These are phyloP conservation scores for Eurypyga helias DNA, from an alignment of 2,113 vertebrate genomes.

Conservation along the genomic window DNA sequence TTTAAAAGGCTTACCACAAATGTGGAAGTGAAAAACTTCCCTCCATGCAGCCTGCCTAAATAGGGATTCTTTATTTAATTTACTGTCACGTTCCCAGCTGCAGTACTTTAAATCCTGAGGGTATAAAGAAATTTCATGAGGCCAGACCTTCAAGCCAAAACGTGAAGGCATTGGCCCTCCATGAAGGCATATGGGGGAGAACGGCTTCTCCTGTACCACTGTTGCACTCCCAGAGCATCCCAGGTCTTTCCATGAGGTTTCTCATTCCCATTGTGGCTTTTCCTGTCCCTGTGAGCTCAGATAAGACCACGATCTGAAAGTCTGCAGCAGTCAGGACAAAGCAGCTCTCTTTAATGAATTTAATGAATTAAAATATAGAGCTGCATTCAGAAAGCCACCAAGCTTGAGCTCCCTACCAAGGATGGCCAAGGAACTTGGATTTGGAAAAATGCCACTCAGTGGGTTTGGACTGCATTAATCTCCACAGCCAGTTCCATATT, in stretches of 20 bases:
- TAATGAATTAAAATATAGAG: background rate
- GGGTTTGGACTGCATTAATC: background rate
- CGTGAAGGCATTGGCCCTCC: background rate
- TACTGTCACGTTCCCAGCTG: background rate
- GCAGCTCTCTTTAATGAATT: background rate
- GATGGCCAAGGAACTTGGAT: background rate
- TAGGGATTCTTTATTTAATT: background rate
- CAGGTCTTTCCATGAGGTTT: background rate
- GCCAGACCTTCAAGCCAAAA: background rate
- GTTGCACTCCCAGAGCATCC: background rate
- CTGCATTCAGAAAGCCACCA: background rate
- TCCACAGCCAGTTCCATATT: background rate
- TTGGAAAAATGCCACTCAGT: background rate
- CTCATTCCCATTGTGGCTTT: background rate
- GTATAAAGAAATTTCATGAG: background rate
- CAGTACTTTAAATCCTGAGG: background rate
- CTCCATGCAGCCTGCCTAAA: background rate
- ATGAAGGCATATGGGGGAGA: background rate
- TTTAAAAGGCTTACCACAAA: background rate
- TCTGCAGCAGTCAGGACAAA: background rate
- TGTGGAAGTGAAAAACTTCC: fast-evolving
- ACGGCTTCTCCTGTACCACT: background rate
- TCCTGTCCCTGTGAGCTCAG: background rate
- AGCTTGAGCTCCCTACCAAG: background rate
- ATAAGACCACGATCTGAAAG: background rate